These are phyloP conservation scores for Hippocampus zosterae DNA, from an alignment of 2,113 vertebrate species.

Conservation along the genomic window DNA sequence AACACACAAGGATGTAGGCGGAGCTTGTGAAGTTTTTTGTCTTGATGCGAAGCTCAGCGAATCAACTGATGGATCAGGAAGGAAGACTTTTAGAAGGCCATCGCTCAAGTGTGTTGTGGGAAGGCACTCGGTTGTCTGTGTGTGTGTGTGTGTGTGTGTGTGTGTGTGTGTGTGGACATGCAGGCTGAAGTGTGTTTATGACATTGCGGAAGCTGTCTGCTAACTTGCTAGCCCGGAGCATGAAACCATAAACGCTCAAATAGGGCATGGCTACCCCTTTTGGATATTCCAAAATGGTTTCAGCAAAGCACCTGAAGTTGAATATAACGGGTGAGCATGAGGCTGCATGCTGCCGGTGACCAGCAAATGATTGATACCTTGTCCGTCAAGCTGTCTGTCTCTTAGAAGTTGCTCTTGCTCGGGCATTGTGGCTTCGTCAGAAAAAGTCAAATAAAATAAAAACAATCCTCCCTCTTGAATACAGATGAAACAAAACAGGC, in stretches of 20 bases:
- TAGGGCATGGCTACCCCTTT: no score
- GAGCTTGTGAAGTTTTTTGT: neutral
- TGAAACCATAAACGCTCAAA: neutral
- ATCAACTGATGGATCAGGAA: neutral
- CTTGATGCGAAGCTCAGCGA: neutral
- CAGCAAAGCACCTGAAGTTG: no score
- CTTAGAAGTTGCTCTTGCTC: no score
- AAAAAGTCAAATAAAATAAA: no score
- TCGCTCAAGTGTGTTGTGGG: neutral
- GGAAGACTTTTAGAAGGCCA: neutral
- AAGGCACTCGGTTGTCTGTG: neutral
- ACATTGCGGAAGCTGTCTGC: neutral
- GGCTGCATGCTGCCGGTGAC: no score
- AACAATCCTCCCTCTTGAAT: no score
- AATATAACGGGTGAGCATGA: no score
- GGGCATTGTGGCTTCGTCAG: no score
- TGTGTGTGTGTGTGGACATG: neutral
- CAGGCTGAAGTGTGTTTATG: neutral
- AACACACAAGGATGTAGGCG: neutral
- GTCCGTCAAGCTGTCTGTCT: no score
- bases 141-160: neutral
- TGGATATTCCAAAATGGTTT: no score
- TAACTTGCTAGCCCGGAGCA: neutral
- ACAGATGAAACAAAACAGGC: no score
- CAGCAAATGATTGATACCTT: no score